These are phyloP conservation scores for fruit fly (Drosophila melanogaster) DNA, from an alignment of 1,140 invertebrate species.

Conservation along the genomic window Release_6_plus_ISO1_MT NT_033777.3:10261001-10261500, in stretches of 20 bases:
- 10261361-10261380: conserved; percentile 93
- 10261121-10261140: conserved; percentile 95
- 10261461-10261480: conserved; percentile 95
- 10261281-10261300: conserved; percentile 92
- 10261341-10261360: conserved; percentile 96
- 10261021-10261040: conserved; percentile 95
- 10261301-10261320: conserved; percentile 92
- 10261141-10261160: conserved; percentile 94
- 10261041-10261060: conserved; percentile 93
- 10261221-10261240: conserved; percentile 82
- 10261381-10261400: conserved; percentile 99
- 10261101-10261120: conserved; percentile 95
- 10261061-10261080: conserved; percentile 98
- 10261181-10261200: conserved; percentile 95
- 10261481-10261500: conserved; percentile 94
- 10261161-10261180: conserved; percentile 99
- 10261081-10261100: conserved; percentile 99
- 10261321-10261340: conserved; percentile 98
- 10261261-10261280: conserved; percentile 96
- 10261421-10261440: conserved; percentile 91
- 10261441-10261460: conserved; percentile 96
- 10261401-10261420: conserved; percentile 97
- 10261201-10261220: conserved; percentile 91
- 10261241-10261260: conserved; percentile 89
- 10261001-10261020: conserved; percentile 99